Evolutionary conservation across 2,113 vertebrate genomes (phyloP).

Genomic region (Promerops cafer): DNA sequence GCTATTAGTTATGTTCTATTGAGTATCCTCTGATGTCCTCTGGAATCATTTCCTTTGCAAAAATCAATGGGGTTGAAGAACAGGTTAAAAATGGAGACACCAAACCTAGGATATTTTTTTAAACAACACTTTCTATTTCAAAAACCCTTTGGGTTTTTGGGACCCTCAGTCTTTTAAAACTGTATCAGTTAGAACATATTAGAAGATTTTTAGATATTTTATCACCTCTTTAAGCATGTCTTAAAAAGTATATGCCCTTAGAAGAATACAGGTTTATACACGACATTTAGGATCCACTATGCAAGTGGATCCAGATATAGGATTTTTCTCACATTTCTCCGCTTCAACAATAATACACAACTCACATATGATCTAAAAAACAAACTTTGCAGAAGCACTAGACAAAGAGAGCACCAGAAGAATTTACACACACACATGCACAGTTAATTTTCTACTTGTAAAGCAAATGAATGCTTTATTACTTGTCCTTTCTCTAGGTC

Average conservation of each 20-base stretch:
- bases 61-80: neutral
- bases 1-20: neutral
- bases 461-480: conserved; percentile 1
- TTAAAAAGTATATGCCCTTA: neutral
- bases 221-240: neutral
- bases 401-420: neutral
- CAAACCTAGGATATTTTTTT: neutral
- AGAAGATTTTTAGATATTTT: neutral
- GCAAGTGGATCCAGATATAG: neutral
- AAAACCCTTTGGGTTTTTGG: neutral
- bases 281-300: neutral
- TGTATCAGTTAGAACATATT: neutral
- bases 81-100: neutral
- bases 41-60: neutral
- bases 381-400: neutral
- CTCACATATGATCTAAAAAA: neutral
- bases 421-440: neutral
- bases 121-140: neutral
- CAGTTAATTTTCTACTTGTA: neutral
- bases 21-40: neutral
- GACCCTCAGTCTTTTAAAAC: neutral
- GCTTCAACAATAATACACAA: neutral
- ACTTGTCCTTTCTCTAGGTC: neutral
- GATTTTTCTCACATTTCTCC: neutral
- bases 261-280: neutral